These are phyloP conservation scores for Hiodon tergisus DNA, from an alignment of 2,113 vertebrate species.

Conservation along the genomic window DNA sequence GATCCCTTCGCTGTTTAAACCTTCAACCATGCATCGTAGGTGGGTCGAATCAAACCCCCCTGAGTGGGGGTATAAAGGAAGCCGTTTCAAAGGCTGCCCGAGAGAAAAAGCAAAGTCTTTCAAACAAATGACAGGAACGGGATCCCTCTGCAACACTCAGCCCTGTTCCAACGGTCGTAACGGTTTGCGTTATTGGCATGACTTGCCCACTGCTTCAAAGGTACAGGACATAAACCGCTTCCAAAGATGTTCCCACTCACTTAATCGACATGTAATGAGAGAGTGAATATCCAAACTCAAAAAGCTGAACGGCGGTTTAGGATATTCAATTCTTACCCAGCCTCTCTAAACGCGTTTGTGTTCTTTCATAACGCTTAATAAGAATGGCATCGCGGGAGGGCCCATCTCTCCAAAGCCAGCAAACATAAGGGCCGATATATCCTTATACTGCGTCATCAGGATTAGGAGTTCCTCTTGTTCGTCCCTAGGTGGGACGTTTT, in stretches of 20 bases:
- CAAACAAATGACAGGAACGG: slow-evolving; percentile 22
- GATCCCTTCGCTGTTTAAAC: too few species aligned
- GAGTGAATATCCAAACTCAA: background rate
- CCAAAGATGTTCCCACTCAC: slow-evolving; percentile 29
- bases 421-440: background rate
- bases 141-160: slow-evolving; percentile 18
- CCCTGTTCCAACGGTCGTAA: slow-evolving; percentile 18
- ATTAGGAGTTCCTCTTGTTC: too few species aligned
- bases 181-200: slow-evolving; percentile 16
- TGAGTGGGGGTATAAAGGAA: too few species aligned
- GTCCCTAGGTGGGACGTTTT: too few species aligned
- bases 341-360: background rate
- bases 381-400: background rate
- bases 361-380: background rate
- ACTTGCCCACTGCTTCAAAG: background rate
- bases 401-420: background rate
- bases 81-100: too few species aligned
- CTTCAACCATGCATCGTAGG: too few species aligned
- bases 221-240: background rate
- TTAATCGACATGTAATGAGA: slow-evolving; percentile 29
- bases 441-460: too few species aligned
- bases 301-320: background rate
- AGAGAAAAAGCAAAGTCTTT: background rate
- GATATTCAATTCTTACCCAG: background rate
- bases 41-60: too few species aligned